Evolutionary conservation across 2,888 invertebrate species (phyloP).

Genomic region (Apodemia duryi): DNA sequence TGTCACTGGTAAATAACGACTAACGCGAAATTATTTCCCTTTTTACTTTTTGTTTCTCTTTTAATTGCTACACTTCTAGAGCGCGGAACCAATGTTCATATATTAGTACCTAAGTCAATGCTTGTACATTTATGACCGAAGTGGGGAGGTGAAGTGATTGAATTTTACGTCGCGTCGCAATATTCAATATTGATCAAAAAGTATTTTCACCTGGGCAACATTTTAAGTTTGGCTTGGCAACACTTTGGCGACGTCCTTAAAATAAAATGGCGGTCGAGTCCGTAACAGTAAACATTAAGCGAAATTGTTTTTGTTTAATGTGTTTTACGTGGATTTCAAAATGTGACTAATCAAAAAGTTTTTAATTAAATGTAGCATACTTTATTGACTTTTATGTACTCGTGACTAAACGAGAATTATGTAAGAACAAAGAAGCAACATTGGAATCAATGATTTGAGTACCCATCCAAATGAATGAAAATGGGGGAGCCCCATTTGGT

Average conservation of each 20-base stretch:
- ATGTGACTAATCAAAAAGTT: constrained; percentile 50
- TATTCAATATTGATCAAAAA: too few relatives aligned
- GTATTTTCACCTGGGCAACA: background rate
- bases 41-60: too few relatives aligned
- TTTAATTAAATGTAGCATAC: constrained; percentile 45
- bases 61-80: too few relatives aligned
- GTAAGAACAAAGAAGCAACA: constrained; percentile 56
- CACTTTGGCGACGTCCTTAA: constrained; percentile 28
- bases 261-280: constrained; percentile 66
- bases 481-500: constrained; percentile 72
- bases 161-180: too few relatives aligned
- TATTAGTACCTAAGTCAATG: too few relatives aligned
- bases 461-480: constrained; percentile 65
- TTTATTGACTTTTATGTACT: constrained; percentile 40
- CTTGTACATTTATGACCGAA: too few relatives aligned
- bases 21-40: too few relatives aligned
- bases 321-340: constrained; percentile 41
- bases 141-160: too few relatives aligned
- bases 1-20: too few relatives aligned
- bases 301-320: constrained; percentile 47
- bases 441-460: constrained; percentile 53
- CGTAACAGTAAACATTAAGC: constrained; percentile 52
- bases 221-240: background rate
- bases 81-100: too few relatives aligned
- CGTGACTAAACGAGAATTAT: constrained; percentile 51